phyloP scores from a whole-genome alignment of 2,113 vertebrate species.

The Montifringilla adamsi region DNA sequence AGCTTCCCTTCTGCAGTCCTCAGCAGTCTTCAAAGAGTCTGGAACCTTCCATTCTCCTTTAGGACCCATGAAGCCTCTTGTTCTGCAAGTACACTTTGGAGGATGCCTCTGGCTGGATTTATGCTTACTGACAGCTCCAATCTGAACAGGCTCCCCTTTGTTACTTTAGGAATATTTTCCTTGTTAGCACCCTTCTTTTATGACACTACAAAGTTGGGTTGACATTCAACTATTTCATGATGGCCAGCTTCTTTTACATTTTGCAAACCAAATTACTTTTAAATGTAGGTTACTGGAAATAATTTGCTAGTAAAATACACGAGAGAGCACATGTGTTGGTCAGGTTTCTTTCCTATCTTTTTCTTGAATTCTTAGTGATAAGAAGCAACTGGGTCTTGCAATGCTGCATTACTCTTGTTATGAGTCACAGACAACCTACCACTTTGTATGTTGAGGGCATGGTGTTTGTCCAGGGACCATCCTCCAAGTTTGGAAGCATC shows the following conservation, averaged over 20 bases:
- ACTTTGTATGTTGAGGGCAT: conserved; percentile 95
- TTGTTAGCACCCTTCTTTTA: neutral
- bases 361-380: neutral
- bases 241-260: neutral
- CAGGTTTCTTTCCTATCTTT: neutral
- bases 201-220: neutral
- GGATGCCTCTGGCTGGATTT: neutral
- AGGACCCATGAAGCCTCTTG: neutral
- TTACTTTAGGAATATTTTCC: neutral
- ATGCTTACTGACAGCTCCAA: neutral
- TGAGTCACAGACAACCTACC: conserved; percentile 73
- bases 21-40: neutral
- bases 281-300: neutral
- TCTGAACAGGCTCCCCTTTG: neutral
- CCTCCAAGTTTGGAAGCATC: conserved; percentile 93
- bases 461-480: conserved; percentile 93
- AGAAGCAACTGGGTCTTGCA: neutral
- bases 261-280: neutral
- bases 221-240: neutral
- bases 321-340: neutral
- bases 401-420: neutral
- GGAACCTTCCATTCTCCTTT: neutral
- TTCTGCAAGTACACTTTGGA: neutral
- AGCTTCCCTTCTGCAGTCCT: neutral
- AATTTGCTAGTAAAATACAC: neutral